Evolutionary conservation across 1,140 invertebrate genomes (phyloP).

Genomic region (Zophobas atratus): DNA sequence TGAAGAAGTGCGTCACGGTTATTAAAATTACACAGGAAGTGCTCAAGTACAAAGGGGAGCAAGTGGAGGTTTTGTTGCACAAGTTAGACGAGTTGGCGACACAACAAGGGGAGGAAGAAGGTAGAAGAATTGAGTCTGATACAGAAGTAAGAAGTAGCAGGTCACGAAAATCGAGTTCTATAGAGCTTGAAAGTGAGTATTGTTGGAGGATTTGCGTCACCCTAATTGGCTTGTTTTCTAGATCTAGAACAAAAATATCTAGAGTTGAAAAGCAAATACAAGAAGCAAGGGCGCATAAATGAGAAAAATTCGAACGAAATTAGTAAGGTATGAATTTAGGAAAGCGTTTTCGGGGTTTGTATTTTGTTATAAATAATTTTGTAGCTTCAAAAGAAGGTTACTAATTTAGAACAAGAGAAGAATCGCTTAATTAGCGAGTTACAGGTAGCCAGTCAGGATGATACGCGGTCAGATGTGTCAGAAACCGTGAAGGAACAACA

Average conservation of each 20-base stretch:
- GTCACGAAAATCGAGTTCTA: conserved; percentile 57
- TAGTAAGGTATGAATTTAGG: conserved; percentile 50
- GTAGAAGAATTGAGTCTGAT: conserved; percentile 60
- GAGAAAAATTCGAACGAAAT: conserved; percentile 66
- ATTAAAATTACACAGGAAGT: conserved; percentile 76
- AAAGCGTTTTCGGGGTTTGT: conserved; percentile 23
- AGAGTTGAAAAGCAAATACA: conserved; percentile 70
- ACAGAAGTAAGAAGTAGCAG: conserved; percentile 52
- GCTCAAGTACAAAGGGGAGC: conserved; percentile 77
- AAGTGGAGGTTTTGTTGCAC: conserved; percentile 73
- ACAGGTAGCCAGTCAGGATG: conserved; percentile 60
- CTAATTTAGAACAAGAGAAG: conserved; percentile 71
- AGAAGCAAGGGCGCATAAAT: conserved; percentile 69
- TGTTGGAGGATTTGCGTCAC: conserved; percentile 31
- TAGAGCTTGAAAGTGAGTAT: conserved; percentile 59
- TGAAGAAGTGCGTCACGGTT: conserved; percentile 71
- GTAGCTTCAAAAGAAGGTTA: conserved; percentile 68
- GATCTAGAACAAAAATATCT: conserved; percentile 67
- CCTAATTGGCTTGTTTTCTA: conserved; percentile 52
- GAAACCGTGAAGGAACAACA: conserved; percentile 62
- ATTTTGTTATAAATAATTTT: conserved; percentile 42
- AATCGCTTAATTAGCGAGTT: conserved; percentile 66
- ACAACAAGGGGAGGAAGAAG: conserved; percentile 67
- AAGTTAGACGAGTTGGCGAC: conserved; percentile 71
- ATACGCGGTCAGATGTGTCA: conserved; percentile 70